Evolutionary conservation across 2,888 invertebrate species (phyloP).

Genomic region (Drosophila ezoana): DNA sequence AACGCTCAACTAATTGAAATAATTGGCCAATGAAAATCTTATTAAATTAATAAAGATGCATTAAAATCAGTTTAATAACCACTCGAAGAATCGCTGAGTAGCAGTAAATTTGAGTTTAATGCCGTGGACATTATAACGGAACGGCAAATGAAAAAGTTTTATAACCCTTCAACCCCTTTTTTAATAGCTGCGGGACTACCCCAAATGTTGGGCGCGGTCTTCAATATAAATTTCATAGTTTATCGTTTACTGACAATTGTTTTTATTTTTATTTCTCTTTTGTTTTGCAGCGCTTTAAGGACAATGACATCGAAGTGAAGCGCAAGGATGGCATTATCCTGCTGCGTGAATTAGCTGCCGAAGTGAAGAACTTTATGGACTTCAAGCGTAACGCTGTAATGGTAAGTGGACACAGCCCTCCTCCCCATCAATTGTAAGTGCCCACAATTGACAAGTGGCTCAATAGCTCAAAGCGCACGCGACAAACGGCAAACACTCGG

Average conservation of each 20-base stretch:
- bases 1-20: conserved; percentile 33
- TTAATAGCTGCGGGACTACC: background rate
- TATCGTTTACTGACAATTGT: conserved; percentile 59
- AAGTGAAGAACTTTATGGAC: conserved; percentile 97
- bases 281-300: conserved; percentile 90
- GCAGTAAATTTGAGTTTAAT: conserved; percentile 59
- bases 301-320: conserved; percentile 90
- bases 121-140: conserved; percentile 31
- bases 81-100: conserved; percentile 38
- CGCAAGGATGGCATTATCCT: conserved; percentile 94
- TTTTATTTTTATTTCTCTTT: conserved; percentile 23
- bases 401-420: conserved; percentile 87
- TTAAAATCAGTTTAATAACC: conserved; percentile 63
- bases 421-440: conserved; percentile 26
- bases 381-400: conserved; percentile 96
- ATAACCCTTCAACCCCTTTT: conserved; percentile 49
- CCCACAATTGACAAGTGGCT: conserved; percentile 72
- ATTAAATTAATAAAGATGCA: conserved; percentile 65
- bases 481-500: conserved; percentile 41
- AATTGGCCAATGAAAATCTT: conserved; percentile 47
- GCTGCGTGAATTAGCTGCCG: conserved; percentile 94
- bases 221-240: conserved; percentile 62
- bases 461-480: conserved; percentile 69
- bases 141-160: conserved; percentile 61
- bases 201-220: conserved; percentile 23